Base-by-base conservation (phyloP, 2,888 invertebrate species). In the Drosophila neutralis region DNA sequence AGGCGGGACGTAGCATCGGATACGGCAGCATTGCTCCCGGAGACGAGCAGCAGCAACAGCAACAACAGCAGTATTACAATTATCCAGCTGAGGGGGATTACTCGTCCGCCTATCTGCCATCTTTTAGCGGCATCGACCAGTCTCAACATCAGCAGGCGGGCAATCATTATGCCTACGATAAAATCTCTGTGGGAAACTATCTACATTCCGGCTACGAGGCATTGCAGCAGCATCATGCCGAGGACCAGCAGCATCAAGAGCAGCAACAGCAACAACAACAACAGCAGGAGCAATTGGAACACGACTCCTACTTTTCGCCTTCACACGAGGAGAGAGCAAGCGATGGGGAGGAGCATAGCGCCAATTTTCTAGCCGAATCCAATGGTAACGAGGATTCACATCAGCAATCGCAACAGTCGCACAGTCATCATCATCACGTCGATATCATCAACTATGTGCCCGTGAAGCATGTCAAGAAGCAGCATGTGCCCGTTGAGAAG, bases 391-490 rank as follows among this genome's bases (percentile, higher is more conserved):
- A 69, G 0, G 74, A 79, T 6, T 8, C 29, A 21, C 29, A 56
- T 2, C 33, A 35, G 11, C 69, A 82, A 58, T 64, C 76, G 11
- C 80, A 75, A 21, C 65, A 70, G 33, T 59, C 82, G 49, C 64
- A 57, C 48, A 49, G 2, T 57, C 57, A 13, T 21, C 80, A 85
- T 8, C 89, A 87, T 24, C 94, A 95, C 62, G 91, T 94, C 49
- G 95, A 95, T 71, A 93, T 94, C 62, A 94, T 95, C 75, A 94
- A 94, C 85, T 95, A 95, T n/a, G 94, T 95, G 4, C 94, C 94
- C 40, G 94, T 95, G 59, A 96, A 96, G 36, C 93, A 94, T 21
- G 95, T 95, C 80, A 97, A 96, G 90, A 96, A 97, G 80, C 95
- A 97, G 5, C 95, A 96, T 10, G 95, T 95, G 52, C 96, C 96